Percentiles rank a stretch among this genome's conserved stretches.
These are phyloP conservation scores for Dendroctonus ponderosae DNA, from an alignment of 1,140 invertebrate species.

Conservation along the genomic window DNA sequence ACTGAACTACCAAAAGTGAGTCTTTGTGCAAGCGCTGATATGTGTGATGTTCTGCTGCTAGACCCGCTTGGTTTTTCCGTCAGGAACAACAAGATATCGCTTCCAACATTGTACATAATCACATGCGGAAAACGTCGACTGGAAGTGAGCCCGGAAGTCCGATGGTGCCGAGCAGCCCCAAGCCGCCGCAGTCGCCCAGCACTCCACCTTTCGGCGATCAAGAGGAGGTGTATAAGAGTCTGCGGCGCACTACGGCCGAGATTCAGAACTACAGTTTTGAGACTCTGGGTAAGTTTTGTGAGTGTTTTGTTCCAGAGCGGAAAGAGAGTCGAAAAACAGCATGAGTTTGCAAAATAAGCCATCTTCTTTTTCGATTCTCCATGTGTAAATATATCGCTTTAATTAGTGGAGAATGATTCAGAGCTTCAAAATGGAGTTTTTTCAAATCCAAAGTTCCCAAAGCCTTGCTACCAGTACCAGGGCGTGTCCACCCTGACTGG, in stretches of 20 bases:
- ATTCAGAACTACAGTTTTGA: slow-evolving; percentile 87
- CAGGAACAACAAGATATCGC: slow-evolving; percentile 76
- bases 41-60: background rate
- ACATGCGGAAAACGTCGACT: slow-evolving; percentile 67
- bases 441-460: too few relatives aligned
- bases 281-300: slow-evolving; percentile 45
- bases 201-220: slow-evolving; percentile 64
- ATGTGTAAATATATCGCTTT: background rate
- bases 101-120: slow-evolving; percentile 77
- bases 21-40: background rate
- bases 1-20: slow-evolving; percentile 70
- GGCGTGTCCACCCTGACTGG: too few relatives aligned
- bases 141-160: slow-evolving; percentile 53
- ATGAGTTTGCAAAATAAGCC: too few relatives aligned
- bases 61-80: background rate
- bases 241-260: slow-evolving; percentile 88
- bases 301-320: slow-evolving; percentile 1
- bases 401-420: too few relatives aligned
- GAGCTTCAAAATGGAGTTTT: too few relatives aligned
- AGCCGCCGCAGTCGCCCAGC: slow-evolving; percentile 50
- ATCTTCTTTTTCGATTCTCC: background rate
- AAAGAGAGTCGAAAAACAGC: too few relatives aligned
- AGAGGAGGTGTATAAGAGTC: slow-evolving; percentile 84
- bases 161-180: slow-evolving; percentile 41
- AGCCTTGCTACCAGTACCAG: too few relatives aligned